Base-by-base conservation (phyloP, 2,113 vertebrate species). In the Amazona vittata region DNA sequence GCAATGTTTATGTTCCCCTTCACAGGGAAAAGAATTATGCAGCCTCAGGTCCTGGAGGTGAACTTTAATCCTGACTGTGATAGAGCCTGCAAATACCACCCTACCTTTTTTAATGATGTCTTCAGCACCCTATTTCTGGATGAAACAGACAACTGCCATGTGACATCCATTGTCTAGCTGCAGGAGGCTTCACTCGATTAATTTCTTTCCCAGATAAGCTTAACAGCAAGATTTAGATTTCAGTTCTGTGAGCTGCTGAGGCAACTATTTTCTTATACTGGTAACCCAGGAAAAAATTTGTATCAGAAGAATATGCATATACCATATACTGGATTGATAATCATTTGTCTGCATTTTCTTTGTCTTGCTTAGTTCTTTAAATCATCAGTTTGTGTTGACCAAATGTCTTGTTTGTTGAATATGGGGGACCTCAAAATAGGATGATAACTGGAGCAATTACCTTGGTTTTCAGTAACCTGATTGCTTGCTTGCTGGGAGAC, bases 1-100 rank as follows among this genome's bases (percentile, higher is more conserved):
- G 26, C 35, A 75, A 2, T 44, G 35, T 76, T 33, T 86, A n/a
- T 85, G 39, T 89, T 86, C 74, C 9, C 15, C 65, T 55, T 14
- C 43, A 46, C 97, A 99, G 99, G 99, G 69, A 98, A 98, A 53
- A 98, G 82, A 9, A 80, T 97, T 81, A 99, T 99, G 98, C 98
- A 98, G 94, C 99, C 99, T 37, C 99, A 99, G 97, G 99, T 99
- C 90, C 96, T 99, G 67, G 99, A 99, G 97, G 98, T 99, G 63
- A 99, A 99, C 95, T 99, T 99, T 76, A 99, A 99, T 93, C 99
- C 99, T 0, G 99, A 99, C 97, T 99, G 99, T 6, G 97, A 98
- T 20, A 97, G 99, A n/a, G 99, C 99, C 94, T 99, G 99, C 98
- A 96, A 96, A 52, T 99, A 99, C 97, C 99, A 99, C 94, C 99